These are phyloP conservation scores for Zaprionus inermis DNA, from an alignment of 1,140 invertebrate species.

Conservation along the genomic window DNA sequence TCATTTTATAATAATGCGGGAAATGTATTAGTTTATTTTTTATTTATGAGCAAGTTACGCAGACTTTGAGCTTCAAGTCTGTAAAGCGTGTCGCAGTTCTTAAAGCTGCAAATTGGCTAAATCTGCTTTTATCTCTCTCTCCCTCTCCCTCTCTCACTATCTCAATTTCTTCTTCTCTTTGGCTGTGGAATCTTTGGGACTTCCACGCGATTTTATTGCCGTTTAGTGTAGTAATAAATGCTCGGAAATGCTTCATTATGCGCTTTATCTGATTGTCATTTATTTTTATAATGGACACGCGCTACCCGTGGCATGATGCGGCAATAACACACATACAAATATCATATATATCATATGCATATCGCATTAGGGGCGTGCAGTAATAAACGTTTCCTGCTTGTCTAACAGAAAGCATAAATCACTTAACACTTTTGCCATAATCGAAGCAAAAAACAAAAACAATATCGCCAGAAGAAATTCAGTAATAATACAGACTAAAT, in stretches of 20 bases:
- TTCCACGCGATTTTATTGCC: constrained; percentile 22
- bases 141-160: too few relatives aligned
- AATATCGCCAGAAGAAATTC: neutral
- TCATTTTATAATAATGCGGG: neutral
- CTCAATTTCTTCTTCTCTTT: too few relatives aligned
- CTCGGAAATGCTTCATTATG: constrained; percentile 35
- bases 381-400: constrained; percentile 55
- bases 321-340: constrained; percentile 14
- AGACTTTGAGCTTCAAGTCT: too few relatives aligned
- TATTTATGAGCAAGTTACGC: too few relatives aligned
- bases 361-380: constrained; percentile 21
- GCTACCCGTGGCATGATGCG: constrained; percentile 18
- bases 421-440: constrained; percentile 58
- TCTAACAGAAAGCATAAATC: constrained; percentile 65
- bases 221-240: constrained; percentile 20
- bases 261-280: constrained; percentile 43
- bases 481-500: neutral
- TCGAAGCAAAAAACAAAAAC: constrained; percentile 29
- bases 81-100: neutral
- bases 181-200: neutral
- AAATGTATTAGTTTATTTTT: too few relatives aligned
- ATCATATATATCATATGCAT: constrained; percentile 26
- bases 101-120: neutral
- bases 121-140: neutral
- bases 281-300: constrained; percentile 33